Evolutionary conservation across 2,113 vertebrate genomes (phyloP), one percentile per base, ranked within the genome.

Genomic region (Eudyptes chrysolophus): DNA sequence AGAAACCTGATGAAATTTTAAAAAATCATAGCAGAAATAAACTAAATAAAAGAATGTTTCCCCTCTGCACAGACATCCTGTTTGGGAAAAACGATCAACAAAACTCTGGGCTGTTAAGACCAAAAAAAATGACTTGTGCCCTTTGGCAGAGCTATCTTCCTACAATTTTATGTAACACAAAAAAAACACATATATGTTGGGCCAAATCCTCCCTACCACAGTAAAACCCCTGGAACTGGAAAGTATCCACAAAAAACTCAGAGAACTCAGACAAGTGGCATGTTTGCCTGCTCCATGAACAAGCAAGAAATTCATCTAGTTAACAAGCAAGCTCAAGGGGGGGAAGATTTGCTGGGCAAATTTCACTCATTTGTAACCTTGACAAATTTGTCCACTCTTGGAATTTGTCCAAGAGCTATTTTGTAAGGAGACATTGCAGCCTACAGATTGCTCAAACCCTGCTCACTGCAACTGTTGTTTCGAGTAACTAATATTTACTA

Each of bases 261-360:
- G 57, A 69, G 64, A 89, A 66, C 25, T 89, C 69, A 44, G 54
- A 71, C 64, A 52, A 94, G 84, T 75, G 84, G 42, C 65, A 62
- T 87, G 65, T 96, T 94, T 94, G 64, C 65, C 38, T 87, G 46
- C 46, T 93, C 42, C 32, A 42, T 68, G 89, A 96, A 90, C 93
- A 96, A 92, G 71, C 38, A 95, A 94, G 86, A 96, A 90, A 90
- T 95, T 95, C 74, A 90, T 96, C 66, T 68, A 55, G 38, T 71
- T 85, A 94, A 92, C 70, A 78, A 82, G 66, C 52, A 88, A 85
- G 60, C 55, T 84, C 81, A 84, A 42, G 42, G 14, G 55, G 30
- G 14, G 83, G 51, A 84, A 51, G 27, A 75, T 87, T 93, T 89
- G 46, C 51, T 49, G 34, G 51, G 46, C 49, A 94, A 93, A 78